Percentiles rank a stretch among this genome's conserved stretches.
Conservation (phyloP, 2,797 vertebrate genomes). For the Thamnophis elegans region DNA sequence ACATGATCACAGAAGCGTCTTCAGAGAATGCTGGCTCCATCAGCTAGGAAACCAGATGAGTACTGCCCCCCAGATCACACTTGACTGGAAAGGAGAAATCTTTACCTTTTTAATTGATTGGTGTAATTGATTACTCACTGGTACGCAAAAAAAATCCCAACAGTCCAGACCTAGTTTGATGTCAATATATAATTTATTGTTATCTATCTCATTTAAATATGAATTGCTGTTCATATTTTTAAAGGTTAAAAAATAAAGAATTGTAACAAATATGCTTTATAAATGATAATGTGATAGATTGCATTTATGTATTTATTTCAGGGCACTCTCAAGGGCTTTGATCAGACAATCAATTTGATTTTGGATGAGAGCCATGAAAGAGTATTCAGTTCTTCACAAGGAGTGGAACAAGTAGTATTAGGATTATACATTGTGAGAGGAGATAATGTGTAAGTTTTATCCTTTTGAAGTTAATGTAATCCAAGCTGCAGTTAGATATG, state of each 20-base stretch:
- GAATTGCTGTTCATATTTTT: not conserved
- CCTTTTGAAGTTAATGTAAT: not conserved
- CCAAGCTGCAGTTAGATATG: not conserved
- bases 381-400: conserved; percentile 97
- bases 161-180: not conserved
- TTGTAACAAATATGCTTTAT: not conserved
- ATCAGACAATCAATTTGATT: conserved; percentile 99
- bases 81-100: not conserved
- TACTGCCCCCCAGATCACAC: not conserved
- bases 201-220: not conserved
- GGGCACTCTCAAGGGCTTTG: conserved; percentile 97
- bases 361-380: conserved; percentile 98
- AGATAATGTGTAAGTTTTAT: conserved; percentile 93
- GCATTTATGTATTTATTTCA: conserved; percentile 52
- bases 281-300: not conserved
- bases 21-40: not conserved
- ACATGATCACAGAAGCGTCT: not conserved
- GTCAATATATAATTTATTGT: not conserved
- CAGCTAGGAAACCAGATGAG: not conserved
- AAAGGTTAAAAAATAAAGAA: not conserved
- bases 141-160: not conserved
- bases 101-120: not conserved
- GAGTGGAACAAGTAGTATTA: conserved; percentile 97
- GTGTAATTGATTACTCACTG: not conserved
- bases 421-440: conserved; percentile 97